phyloP scores from a whole-genome alignment of 1,140 invertebrate species.

The Drosophila yakuba region DNA sequence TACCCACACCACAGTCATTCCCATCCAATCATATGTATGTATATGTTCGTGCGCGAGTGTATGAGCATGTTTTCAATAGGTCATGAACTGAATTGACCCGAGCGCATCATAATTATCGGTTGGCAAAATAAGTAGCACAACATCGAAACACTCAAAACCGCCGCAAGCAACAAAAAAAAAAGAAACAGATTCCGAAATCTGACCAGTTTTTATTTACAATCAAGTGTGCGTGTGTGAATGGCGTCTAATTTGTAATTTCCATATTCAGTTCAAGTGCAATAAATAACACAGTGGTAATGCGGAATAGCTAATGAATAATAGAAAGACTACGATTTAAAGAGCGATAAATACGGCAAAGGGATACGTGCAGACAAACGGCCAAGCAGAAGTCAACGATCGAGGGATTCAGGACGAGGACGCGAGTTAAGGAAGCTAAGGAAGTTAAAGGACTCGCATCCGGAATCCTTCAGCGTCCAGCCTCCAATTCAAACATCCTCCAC shows the following conservation, averaged over 20 bases:
- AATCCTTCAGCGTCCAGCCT: conserved; percentile 12
- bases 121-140: conserved; percentile 26
- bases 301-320: conserved; percentile 10
- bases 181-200: conserved; percentile 7
- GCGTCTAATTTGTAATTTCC: conserved; percentile 15
- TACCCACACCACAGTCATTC: not conserved
- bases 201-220: conserved; percentile 3
- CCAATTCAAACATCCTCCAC: not conserved
- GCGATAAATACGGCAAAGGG: conserved; percentile 5
- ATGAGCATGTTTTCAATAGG: conserved; percentile 59
- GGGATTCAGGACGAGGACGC: not conserved
- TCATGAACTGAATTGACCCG: conserved; percentile 79
- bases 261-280: conserved; percentile 17
- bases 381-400: conserved; percentile 1
- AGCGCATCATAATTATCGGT: conserved; percentile 58
- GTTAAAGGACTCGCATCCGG: conserved; percentile 12
- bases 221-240: conserved; percentile 7
- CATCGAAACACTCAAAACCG: not conserved
- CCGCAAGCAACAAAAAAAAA: not conserved
- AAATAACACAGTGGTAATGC: conserved; percentile 31
- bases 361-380: not conserved
- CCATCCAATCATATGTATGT: conserved; percentile 2
- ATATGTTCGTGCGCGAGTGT: conserved; percentile 21
- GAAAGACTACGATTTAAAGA: conserved; percentile 19
- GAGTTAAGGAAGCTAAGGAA: not conserved